A percentile compares a stretch with the other conserved stretches of the same genome.
These are phyloP conservation scores for Eulemur rubriventer DNA, from an alignment of 2,797 vertebrate species.

Conservation along the genomic window DNA sequence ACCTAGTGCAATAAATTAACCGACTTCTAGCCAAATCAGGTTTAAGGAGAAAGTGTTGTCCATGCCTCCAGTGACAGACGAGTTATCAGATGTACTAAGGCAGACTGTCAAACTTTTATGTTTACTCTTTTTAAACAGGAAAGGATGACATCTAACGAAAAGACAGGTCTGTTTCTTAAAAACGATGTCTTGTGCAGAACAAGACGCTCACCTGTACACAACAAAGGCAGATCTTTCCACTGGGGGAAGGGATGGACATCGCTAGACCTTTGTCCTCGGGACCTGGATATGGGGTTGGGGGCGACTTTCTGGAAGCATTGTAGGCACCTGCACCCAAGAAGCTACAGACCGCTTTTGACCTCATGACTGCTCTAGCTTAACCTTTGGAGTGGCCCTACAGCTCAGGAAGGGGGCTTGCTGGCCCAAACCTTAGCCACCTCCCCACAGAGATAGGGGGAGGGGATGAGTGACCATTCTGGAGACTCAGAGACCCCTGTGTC, in stretches of 20 bases:
- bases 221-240: not conserved
- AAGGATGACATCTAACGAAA: not conserved
- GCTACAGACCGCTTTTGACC: not conserved
- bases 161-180: not conserved
- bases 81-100: constrained; percentile 26
- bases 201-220: constrained; percentile 45
- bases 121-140: constrained; percentile 4
- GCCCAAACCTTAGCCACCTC: not conserved
- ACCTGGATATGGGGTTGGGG: not conserved
- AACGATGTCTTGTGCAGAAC: not conserved
- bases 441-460: not conserved
- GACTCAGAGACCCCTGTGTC: not conserved
- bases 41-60: not conserved
- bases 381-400: not conserved
- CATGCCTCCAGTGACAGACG: not conserved
- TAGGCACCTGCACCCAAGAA: not conserved
- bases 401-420: not conserved
- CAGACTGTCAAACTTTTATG: constrained; percentile 66
- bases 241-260: constrained; percentile 49
- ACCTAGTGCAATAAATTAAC: constrained; percentile 33
- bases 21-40: constrained; percentile 21
- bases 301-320: not conserved
- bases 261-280: constrained; percentile 56
- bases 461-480: not conserved
- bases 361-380: not conserved